These are phyloP conservation scores for Schizopygopsis pylzovi DNA, from an alignment of 2,797 vertebrate species.

Conservation along the genomic window DNA sequence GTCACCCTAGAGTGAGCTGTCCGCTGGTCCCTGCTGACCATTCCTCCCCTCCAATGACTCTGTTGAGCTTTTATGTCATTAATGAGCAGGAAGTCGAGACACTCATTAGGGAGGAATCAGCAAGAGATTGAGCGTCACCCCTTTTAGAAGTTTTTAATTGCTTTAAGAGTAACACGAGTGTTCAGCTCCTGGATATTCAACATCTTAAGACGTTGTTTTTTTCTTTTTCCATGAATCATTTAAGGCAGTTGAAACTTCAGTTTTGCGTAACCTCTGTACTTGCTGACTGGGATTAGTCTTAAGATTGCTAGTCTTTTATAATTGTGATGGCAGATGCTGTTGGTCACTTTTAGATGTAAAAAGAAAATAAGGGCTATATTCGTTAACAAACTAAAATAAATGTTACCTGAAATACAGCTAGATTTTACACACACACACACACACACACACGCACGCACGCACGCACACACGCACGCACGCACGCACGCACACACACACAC, in stretches of 20 bases:
- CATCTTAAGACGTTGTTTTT: constrained; percentile 31
- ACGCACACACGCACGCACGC: too few species aligned
- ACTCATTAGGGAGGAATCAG: constrained; percentile 36
- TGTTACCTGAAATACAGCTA: background rate
- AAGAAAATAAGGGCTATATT: background rate
- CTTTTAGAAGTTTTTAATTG: constrained; percentile 47
- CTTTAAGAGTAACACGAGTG: constrained; percentile 37
- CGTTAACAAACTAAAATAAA: background rate
- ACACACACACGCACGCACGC: too few species aligned
- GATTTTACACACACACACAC: background rate
- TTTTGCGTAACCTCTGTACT: background rate
- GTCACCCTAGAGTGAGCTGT: background rate
- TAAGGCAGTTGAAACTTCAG: background rate
- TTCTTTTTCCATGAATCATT: constrained; percentile 16
- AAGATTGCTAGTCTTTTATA: background rate
- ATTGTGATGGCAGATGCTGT: background rate
- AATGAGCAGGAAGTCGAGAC: constrained; percentile 21
- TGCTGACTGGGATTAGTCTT: background rate
- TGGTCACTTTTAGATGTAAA: background rate
- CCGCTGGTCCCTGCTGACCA: background rate
- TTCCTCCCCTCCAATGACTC: constrained; percentile 1
- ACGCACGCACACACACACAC: too few species aligned
- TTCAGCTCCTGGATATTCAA: constrained; percentile 5
- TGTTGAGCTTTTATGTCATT: constrained; percentile 23
- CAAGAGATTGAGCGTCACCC: background rate